Evolutionary conservation across 2,113 vertebrate species (phyloP), one percentile per base, ranked within the genome.

Genomic region (Anoplopoma fimbria): DNA sequence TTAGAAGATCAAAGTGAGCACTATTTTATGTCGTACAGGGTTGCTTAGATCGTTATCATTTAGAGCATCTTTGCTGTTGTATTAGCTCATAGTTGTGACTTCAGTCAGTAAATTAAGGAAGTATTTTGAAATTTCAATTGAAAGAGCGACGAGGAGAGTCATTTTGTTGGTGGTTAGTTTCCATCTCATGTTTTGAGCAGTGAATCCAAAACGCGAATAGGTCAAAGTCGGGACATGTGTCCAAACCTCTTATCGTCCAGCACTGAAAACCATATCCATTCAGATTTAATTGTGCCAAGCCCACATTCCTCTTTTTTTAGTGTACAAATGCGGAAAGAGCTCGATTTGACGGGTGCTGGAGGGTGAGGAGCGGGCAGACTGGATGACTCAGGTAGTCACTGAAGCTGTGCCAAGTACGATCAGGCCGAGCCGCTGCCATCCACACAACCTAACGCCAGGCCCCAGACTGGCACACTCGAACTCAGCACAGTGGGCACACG

Each of bases 301-400:
- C 73, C 87, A 55, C 87, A 65, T 77, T 86, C 83, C 83, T 75
- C 58, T 79, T 53, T 62, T 79, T 53, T 62, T 34, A 27, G 76
- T 21, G 62, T 83, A 82, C 69, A 72, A 79, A 75, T 78, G 73
- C 47, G 53, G 85, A 92, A 88, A 81, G 79, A 83, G 73, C 81
- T 88, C 6, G 58, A 88, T 90, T 84, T 89, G 90, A 87, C 62
- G 51, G 72, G 79, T 60, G 87, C 82, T 84, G 64, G 89, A 82
- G 88, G 88, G 80, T 45, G 85, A 86, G 83, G 84, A 88, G 82
- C 81, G 65, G 81, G 88, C 88, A 91, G 90, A 92, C 91, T 79
- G 87, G 77, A 91, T 94, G 94, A 95, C 92, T 94, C 92, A 91
- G 92, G 92, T 94, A 90, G 82, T 77, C 75, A 74, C 75, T 89